phyloP scores from a whole-genome alignment of 2,113 vertebrate genomes.

The Hippocampus comes region DNA sequence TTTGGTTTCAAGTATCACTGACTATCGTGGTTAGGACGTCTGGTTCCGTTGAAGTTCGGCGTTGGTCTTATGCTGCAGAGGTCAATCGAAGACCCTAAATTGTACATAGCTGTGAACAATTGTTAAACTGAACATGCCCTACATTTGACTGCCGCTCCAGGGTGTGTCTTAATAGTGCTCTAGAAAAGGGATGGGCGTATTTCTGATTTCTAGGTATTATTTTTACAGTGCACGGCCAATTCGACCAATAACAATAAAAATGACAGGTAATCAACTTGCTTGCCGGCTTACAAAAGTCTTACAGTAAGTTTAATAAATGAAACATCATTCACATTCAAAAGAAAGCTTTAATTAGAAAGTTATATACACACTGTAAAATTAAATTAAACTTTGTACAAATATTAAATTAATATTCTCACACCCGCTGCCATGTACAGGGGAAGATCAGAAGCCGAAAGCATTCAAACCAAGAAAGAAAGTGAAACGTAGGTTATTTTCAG shows the following conservation, averaged over 20 bases:
- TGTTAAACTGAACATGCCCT: no score
- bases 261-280: background rate
- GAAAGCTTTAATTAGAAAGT: slow-evolving; percentile 99
- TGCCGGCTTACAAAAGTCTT: background rate
- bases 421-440: slow-evolving; percentile 94
- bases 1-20: no score
- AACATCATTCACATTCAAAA: slow-evolving; percentile 79
- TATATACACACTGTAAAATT: slow-evolving; percentile 99
- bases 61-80: no score
- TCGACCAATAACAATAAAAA: background rate
- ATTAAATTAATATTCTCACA: slow-evolving; percentile 99
- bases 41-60: no score
- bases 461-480: slow-evolving; percentile 74
- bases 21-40: no score
- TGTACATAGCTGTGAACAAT: no score
- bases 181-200: background rate
- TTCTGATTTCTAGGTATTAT: background rate
- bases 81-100: no score
- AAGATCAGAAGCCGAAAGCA: slow-evolving; percentile 73
- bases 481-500: slow-evolving; percentile 35
- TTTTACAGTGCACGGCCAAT: background rate
- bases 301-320: slow-evolving; percentile 25
- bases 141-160: no score
- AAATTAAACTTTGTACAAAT: slow-evolving; percentile 99
- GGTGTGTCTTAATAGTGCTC: no score